These are phyloP conservation scores for Typhlichthys eigenmanni DNA, from an alignment of 2,797 vertebrate genomes.

Conservation along the genomic window DNA sequence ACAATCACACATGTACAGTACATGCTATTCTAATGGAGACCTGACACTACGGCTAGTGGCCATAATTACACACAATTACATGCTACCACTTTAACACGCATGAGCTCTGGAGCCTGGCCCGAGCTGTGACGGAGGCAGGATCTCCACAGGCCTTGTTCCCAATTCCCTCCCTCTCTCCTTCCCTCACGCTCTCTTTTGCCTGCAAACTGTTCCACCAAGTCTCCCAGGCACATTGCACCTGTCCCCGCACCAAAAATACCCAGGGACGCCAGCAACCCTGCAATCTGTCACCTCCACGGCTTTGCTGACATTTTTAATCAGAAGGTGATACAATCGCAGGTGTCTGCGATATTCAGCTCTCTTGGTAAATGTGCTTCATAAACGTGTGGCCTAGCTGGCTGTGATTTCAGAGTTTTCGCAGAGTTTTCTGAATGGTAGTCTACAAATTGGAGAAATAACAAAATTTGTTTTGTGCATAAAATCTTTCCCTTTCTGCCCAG, in stretches of 20 bases:
- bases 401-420: slow-evolving; percentile 59
- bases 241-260: slow-evolving; percentile 76
- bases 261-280: slow-evolving; percentile 66
- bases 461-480: slow-evolving; percentile 55
- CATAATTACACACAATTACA: slow-evolving; percentile 60
- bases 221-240: slow-evolving; percentile 75
- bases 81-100: slow-evolving; percentile 65
- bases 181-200: slow-evolving; percentile 18
- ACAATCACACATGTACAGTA: too few relatives aligned
- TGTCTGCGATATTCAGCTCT: slow-evolving; percentile 67
- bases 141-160: slow-evolving; percentile 61
- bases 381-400: slow-evolving; percentile 60
- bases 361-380: slow-evolving; percentile 59
- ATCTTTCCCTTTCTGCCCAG: slow-evolving; percentile 53
- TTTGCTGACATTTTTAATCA: slow-evolving; percentile 80
- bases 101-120: slow-evolving; percentile 66
- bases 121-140: slow-evolving; percentile 51
- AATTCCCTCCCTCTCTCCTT: slow-evolving; percentile 42
- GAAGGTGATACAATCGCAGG: slow-evolving; percentile 69
- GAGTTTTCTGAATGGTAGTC: slow-evolving; percentile 40
- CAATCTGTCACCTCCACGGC: slow-evolving; percentile 78
- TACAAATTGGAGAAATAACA: slow-evolving; percentile 56
- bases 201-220: slow-evolving; percentile 44
- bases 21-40: too few relatives aligned
- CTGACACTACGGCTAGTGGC: slow-evolving; percentile 4